Conservation (phyloP, 2,888 invertebrate genomes). For the Tetramorium bicarinatum region DNA sequence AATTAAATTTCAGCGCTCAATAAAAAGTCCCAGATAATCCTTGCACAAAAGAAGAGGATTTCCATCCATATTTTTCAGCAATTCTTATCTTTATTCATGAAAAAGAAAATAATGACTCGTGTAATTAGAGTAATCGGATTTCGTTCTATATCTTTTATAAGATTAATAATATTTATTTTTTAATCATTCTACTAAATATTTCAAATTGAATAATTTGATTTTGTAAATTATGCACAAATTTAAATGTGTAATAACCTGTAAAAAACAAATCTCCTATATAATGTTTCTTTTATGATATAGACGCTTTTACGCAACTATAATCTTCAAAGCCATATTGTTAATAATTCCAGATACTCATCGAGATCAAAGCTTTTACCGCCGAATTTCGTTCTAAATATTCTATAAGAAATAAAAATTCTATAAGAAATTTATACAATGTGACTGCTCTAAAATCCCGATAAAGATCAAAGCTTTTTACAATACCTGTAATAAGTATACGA, state of each 20-base stretch:
- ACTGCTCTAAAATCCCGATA: background rate
- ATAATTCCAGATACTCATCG: background rate
- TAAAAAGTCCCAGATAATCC: constrained; percentile 29
- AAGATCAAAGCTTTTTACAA: constrained; percentile 11
- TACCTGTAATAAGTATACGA: background rate
- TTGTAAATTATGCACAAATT: background rate
- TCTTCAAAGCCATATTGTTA: background rate
- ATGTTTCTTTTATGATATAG: background rate
- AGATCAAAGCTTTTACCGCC: constrained; percentile 30
- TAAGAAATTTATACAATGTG: constrained; percentile 28
- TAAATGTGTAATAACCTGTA: too few relatives aligned
- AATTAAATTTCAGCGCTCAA: constrained; percentile 40
- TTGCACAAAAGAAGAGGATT: background rate
- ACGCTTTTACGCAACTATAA: background rate
- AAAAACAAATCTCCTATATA: background rate
- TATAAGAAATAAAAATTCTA: constrained; percentile 9
- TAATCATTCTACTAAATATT: background rate
- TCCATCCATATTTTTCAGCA: constrained; percentile 7
- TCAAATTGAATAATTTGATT: background rate
- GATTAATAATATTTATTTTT: background rate
- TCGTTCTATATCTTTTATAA: background rate
- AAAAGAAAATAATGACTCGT: constrained; percentile 25
- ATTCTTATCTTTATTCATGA: constrained; percentile 13
- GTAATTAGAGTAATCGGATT: constrained; percentile 4
- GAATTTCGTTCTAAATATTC: constrained; percentile 22